Percentiles rank a stretch among this genome's conserved stretches.
phyloP scores from a whole-genome alignment of 1,140 invertebrate genomes.

The Pectinophora gossypiella region DNA sequence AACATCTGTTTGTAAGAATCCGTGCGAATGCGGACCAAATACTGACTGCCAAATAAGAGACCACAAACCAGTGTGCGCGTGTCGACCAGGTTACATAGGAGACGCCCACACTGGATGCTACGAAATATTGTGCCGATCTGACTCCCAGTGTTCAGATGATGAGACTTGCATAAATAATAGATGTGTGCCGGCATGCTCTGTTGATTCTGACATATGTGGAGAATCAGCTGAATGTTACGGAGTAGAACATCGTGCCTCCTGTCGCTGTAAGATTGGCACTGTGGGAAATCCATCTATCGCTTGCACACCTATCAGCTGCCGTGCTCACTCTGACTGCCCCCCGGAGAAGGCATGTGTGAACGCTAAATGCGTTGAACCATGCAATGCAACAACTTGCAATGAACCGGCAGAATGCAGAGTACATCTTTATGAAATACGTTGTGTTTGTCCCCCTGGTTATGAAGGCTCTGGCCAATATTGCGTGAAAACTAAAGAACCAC shows the following conservation, averaged over 20 bases:
- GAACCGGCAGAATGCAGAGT: slow-evolving; percentile 84
- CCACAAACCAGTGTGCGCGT: slow-evolving; percentile 90
- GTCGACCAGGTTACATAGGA: slow-evolving; percentile 86
- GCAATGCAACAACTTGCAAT: slow-evolving; percentile 81
- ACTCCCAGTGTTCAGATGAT: slow-evolving; percentile 85
- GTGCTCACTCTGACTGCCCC: slow-evolving; percentile 85
- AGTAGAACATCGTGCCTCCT: slow-evolving; percentile 86
- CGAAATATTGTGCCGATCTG: slow-evolving; percentile 82
- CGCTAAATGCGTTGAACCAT: slow-evolving; percentile 86
- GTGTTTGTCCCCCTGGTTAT: slow-evolving; percentile 86
- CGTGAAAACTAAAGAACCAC: slow-evolving; percentile 75
- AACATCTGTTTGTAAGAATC: slow-evolving; percentile 86
- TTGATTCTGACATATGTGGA: slow-evolving; percentile 81
- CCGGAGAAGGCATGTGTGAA: slow-evolving; percentile 86
- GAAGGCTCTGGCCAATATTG: slow-evolving; percentile 83
- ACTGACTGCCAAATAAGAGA: slow-evolving; percentile 87
- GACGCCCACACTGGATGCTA: slow-evolving; percentile 86
- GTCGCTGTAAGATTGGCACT: slow-evolving; percentile 87
- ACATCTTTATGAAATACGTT: slow-evolving; percentile 85
- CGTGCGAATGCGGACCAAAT: slow-evolving; percentile 88
- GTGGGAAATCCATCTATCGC: slow-evolving; percentile 86
- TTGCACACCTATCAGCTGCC: slow-evolving; percentile 86
- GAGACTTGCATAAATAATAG: slow-evolving; percentile 86
- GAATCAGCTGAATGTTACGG: slow-evolving; percentile 84
- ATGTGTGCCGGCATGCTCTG: slow-evolving; percentile 86